Conservation (phyloP, 2,113 vertebrate species). For the Prochilodus magdalenae region DNA sequence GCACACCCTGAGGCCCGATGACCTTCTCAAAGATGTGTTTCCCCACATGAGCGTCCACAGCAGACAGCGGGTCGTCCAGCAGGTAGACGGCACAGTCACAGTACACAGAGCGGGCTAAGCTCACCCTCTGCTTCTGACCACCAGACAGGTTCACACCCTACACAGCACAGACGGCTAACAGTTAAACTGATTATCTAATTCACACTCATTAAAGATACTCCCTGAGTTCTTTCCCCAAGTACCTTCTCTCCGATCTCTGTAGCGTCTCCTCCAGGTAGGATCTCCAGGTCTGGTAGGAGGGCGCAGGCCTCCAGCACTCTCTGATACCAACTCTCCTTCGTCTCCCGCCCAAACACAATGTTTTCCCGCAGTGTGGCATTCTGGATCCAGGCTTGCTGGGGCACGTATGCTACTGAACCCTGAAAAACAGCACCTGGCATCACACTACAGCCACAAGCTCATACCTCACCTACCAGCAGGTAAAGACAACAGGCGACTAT, state of each 20-base stretch:
- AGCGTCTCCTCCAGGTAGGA: constrained; percentile 87
- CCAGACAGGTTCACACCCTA: constrained; percentile 96
- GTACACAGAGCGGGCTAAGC: constrained; percentile 90
- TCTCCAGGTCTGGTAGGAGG: constrained; percentile 87
- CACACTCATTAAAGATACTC: too few relatives aligned
- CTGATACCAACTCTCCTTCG: constrained; percentile 78
- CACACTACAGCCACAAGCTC: too few relatives aligned
- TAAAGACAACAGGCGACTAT: too few relatives aligned
- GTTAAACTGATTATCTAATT: too few relatives aligned
- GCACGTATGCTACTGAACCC: constrained; percentile 91
- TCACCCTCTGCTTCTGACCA: constrained; percentile 94
- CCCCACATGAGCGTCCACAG: constrained; percentile 93
- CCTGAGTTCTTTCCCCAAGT: not conserved
- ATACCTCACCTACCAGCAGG: too few relatives aligned
- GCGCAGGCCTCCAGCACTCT: constrained; percentile 87
- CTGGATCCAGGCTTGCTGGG: constrained; percentile 98
- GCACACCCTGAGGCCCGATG: constrained; percentile 89
- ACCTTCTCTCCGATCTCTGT: constrained; percentile 99
- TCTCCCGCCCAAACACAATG: constrained; percentile 86
- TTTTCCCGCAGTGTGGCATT: constrained; percentile 90
- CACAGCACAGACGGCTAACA: too few relatives aligned
- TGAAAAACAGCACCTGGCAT: constrained; percentile 61
- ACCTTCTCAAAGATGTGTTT: constrained; percentile 95
- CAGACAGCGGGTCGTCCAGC: constrained; percentile 92
- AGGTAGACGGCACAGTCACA: constrained; percentile 85